These are phyloP conservation scores for Melieria picta DNA, from an alignment of 2,888 invertebrate species.

Conservation along the genomic window DNA sequence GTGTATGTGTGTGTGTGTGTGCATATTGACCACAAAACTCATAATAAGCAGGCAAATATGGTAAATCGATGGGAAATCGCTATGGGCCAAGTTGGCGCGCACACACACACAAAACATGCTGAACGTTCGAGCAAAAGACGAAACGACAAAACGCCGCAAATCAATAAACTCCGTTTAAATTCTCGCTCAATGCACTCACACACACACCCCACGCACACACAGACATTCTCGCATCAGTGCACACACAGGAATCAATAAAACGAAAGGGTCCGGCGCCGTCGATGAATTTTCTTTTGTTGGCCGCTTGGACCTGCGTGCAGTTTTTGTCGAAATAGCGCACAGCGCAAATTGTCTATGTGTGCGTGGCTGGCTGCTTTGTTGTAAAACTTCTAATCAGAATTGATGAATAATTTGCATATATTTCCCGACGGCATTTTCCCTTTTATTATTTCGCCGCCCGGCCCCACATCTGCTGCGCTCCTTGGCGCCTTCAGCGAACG, in stretches of 20 bases:
- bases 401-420: slow-evolving; percentile 65
- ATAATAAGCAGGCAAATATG: slow-evolving; percentile 29
- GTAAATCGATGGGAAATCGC: slow-evolving; percentile 24
- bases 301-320: not conserved
- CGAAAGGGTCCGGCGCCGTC: too few species aligned
- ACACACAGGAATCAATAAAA: not conserved
- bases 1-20: slow-evolving; percentile 9
- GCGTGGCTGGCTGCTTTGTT: slow-evolving; percentile 28
- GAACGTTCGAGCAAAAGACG: not conserved
- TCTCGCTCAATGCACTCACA: too few species aligned
- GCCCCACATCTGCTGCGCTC: slow-evolving; percentile 23
- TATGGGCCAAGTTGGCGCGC: not conserved
- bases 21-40: slow-evolving; percentile 8
- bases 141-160: not conserved
- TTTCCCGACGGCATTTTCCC: slow-evolving; percentile 50
- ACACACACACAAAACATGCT: not conserved
- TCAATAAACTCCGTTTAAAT: not conserved
- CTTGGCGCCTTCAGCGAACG: not conserved
- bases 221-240: not conserved
- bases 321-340: not conserved
- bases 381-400: slow-evolving; percentile 62
- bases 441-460: slow-evolving; percentile 31
- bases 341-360: too few species aligned
- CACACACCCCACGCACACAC: not conserved
- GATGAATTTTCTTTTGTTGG: slow-evolving; percentile 4